These are phyloP conservation scores for Siniperca scherzeri DNA, from an alignment of 2,797 vertebrate genomes.

Conservation along the genomic window DNA sequence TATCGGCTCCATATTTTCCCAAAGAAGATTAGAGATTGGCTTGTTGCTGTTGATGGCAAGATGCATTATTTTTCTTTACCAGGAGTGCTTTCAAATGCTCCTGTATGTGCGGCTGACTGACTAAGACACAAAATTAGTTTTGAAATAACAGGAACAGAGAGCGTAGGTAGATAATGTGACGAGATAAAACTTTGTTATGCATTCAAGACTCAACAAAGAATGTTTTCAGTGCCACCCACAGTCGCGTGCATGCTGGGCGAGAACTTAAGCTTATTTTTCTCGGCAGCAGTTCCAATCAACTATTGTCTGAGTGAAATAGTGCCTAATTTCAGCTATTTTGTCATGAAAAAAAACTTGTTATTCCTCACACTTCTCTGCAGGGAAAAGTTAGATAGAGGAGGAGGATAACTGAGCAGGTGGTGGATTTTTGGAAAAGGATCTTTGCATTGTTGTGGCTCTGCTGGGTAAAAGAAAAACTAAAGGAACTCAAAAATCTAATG, in stretches of 20 bases:
- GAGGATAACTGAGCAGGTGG: neutral
- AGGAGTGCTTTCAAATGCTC: neutral
- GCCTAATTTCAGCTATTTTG: conserved; percentile 32
- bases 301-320: conserved; percentile 13
- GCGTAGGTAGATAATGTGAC: conserved; percentile 45
- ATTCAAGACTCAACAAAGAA: conserved; percentile 43
- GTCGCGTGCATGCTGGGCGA: conserved; percentile 18
- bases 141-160: conserved; percentile 17
- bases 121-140: conserved; percentile 11
- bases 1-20: neutral
- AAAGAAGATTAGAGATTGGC: neutral
- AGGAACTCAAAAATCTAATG: neutral
- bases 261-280: conserved; percentile 33
- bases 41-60: neutral
- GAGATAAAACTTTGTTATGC: conserved; percentile 48
- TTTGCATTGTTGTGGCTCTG: conserved; percentile 2
- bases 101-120: neutral
- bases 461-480: neutral
- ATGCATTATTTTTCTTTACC: neutral
- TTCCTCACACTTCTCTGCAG: neutral
- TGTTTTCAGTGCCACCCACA: conserved; percentile 52
- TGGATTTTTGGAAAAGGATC: neutral
- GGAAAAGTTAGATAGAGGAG: conserved; percentile 8
- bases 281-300: conserved; percentile 11
- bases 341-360: neutral